Evolutionary conservation across 2,888 invertebrate genomes (phyloP), one percentile per base, ranked within the genome.

Genomic region (Agriopis leucophaearia): DNA sequence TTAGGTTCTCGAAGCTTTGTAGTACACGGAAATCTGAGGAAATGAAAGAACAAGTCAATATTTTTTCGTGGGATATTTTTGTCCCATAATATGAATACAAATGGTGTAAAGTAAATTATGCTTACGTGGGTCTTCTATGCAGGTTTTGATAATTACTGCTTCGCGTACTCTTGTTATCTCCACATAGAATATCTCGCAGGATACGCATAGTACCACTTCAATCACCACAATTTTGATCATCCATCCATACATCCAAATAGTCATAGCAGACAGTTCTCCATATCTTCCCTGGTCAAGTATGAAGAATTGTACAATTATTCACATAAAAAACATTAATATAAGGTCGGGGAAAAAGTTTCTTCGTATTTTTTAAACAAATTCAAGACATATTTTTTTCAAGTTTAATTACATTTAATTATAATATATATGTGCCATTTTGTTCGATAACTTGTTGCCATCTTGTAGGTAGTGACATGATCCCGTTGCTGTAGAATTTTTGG

Each of bases 161-260:
- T 60, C 45, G 0, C 68, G 70, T 18, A 51, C 55, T 3, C n/a
- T 47, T 15, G 60, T 45, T 2, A 72, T 44, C 38, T 72, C 72
- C 1, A 12, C 64, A 36, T 72, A 70, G 44, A 72, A 70, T 3
- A 68, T 4, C 48, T 70, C 70, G 8, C 68, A 70, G 1, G 51
- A 42, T 7, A 70, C 7, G 48, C 72, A 70, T 8, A 72, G 40
- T 7, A 63, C n/a, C 4, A 54, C 9, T 38, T 72, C 64, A 9
- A 66, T 61, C 4, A 61, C 2, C 0, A 66, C 5, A 7, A 66
- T 64, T 52, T 72, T 72, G n/a, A 66, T 50, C 16, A 70, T 72
- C 72, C 72, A 72, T 58, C 51, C 48, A 2, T 64, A 44, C 0
- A 70, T 64, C 55, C 42, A 27, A 12, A 55, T 6, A 8, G 18